Evolutionary conservation across 1,140 invertebrate genomes (phyloP).

Genomic region (Bombus sylvicola): DNA sequence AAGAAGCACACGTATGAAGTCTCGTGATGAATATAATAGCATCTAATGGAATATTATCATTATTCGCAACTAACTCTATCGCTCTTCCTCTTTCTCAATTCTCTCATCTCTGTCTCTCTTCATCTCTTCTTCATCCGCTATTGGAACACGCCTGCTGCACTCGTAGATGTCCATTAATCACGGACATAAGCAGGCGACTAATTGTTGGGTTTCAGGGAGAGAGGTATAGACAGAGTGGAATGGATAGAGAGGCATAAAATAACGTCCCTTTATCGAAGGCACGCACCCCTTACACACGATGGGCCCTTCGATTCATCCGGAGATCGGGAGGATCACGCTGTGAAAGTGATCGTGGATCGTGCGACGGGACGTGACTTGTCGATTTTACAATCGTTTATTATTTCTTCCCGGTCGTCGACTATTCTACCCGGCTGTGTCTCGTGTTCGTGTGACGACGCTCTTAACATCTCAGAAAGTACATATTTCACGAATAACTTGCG

Average conservation of each 20-base stretch:
- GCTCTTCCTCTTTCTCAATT: conserved; percentile 30
- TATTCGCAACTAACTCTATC: conserved; percentile 64
- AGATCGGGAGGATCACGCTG: conserved; percentile 65
- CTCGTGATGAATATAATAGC: conserved; percentile 76
- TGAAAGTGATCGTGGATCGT: conserved; percentile 67
- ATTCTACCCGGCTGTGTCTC: background rate
- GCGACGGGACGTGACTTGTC: conserved; percentile 71
- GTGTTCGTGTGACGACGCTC: background rate
- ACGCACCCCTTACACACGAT: conserved; percentile 66
- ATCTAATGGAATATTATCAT: conserved; percentile 73
- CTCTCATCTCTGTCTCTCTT: conserved; percentile 31
- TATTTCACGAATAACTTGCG: background rate
- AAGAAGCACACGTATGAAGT: conserved; percentile 56
- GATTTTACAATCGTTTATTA: conserved; percentile 77
- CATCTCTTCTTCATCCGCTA: conserved; percentile 51
- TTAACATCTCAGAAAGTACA: background rate
- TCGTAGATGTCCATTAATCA: conserved; percentile 77
- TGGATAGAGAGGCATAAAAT: conserved; percentile 75
- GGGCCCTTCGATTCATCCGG: conserved; percentile 63
- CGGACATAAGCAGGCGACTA: conserved; percentile 77
- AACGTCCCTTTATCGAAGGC: conserved; percentile 72
- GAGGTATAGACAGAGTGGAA: conserved; percentile 58
- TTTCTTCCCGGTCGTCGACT: conserved; percentile 44
- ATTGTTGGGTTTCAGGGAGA: conserved; percentile 75
- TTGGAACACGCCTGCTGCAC: conserved; percentile 75